These are phyloP conservation scores for Halesus radiatus DNA, from an alignment of 1,140 invertebrate species.

Conservation along the genomic window DNA sequence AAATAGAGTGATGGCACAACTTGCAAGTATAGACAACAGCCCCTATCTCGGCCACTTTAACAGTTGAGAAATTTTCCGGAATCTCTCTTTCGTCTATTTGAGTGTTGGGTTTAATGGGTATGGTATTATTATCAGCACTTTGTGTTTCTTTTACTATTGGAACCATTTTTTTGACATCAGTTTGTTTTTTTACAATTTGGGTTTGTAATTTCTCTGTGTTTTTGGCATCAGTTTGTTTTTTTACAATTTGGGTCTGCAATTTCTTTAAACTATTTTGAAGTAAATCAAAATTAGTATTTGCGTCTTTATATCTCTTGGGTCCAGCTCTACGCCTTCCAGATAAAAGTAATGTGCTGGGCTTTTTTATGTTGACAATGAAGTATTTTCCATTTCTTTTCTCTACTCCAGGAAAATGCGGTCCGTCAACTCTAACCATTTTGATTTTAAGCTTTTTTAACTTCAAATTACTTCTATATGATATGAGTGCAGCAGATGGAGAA, in stretches of 20 bases:
- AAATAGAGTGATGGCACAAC: conserved; percentile 33
- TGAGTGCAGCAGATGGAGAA: no score
- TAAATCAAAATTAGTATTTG: not conserved
- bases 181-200: not conserved
- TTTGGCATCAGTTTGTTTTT: not conserved
- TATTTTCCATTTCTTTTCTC: conserved; percentile 3
- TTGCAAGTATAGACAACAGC: conserved; percentile 41
- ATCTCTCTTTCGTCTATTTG: not conserved
- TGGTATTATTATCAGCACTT: not conserved
- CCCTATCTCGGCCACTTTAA: conserved; percentile 18
- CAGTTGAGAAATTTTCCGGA: conserved; percentile 9
- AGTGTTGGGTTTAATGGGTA: not conserved
- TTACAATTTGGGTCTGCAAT: not conserved
- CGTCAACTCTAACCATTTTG: conserved; percentile 25
- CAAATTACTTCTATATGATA: not conserved
- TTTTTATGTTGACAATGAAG: not conserved
- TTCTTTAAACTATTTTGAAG: not conserved
- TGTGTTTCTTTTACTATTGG: not conserved
- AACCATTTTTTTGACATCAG: no score
- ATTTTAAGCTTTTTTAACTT: not conserved
- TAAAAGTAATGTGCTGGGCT: not conserved
- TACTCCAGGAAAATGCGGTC: conserved; percentile 20
- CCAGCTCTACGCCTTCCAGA: not conserved
- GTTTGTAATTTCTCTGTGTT: not conserved
- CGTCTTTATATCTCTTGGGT: not conserved